Evolutionary conservation across 2,888 invertebrate genomes (phyloP).

Genomic region (Chironomus riparius): DNA sequence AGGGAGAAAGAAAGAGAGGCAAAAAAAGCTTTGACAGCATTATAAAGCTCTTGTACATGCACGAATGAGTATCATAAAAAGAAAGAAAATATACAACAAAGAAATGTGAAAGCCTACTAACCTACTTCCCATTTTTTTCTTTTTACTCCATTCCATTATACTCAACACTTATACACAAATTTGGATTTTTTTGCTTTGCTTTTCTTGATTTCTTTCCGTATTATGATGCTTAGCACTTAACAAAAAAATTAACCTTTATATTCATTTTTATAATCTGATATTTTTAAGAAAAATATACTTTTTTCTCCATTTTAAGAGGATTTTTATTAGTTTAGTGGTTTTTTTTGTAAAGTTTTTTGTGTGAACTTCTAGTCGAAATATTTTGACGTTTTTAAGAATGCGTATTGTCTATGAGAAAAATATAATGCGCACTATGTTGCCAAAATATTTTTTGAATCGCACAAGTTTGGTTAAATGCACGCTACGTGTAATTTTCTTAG

Average conservation of each 20-base stretch:
- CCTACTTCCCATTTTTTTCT: background rate
- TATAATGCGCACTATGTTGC: no score
- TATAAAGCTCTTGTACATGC: background rate
- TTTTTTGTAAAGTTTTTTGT: no score
- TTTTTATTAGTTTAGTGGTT: no score
- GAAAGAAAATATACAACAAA: background rate
- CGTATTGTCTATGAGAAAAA: no score
- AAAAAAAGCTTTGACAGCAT: background rate
- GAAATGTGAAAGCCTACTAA: background rate
- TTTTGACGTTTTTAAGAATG: no score
- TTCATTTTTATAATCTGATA: no score
- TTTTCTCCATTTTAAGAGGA: no score
- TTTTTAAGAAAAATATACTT: no score
- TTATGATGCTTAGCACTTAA: background rate
- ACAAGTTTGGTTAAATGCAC: no score
- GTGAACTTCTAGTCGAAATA: no score
- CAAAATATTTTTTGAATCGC: no score
- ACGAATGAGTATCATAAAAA: background rate
- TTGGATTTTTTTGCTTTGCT: background rate
- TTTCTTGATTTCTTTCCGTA: background rate
- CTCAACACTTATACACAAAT: background rate
- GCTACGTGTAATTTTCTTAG: no score
- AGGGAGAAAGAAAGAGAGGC: background rate
- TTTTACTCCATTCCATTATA: background rate
- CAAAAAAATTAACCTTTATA: background rate